These are phyloP conservation scores for Cyclina sinensis DNA, from an alignment of 1,140 invertebrate genomes.

Conservation along the genomic window DNA sequence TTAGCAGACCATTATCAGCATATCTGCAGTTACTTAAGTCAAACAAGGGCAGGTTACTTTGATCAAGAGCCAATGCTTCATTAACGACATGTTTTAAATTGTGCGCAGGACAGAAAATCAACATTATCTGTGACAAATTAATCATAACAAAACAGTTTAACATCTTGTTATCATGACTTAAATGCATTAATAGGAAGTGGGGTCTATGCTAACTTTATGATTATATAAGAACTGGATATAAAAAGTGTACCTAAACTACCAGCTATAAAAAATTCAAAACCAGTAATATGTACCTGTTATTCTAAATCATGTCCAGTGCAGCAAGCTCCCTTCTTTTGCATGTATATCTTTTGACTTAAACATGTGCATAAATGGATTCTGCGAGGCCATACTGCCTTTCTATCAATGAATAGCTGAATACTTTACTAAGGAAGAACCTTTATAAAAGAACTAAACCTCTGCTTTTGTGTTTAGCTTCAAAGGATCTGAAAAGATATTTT, in stretches of 20 bases:
- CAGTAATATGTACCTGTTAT: too few relatives aligned
- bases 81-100: slow-evolving; percentile 14
- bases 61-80: slow-evolving; percentile 42
- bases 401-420: too few relatives aligned
- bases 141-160: slow-evolving; percentile 29
- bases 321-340: too few relatives aligned
- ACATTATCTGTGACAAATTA: slow-evolving; percentile 49
- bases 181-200: slow-evolving; percentile 10
- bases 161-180: slow-evolving; percentile 35
- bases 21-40: slow-evolving; percentile 9
- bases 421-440: too few relatives aligned
- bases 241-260: background rate
- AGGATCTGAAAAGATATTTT: too few relatives aligned
- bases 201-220: background rate
- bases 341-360: too few relatives aligned
- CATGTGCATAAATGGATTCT: too few relatives aligned
- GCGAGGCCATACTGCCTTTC: too few relatives aligned
- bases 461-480: too few relatives aligned
- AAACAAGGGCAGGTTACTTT: slow-evolving; percentile 32
- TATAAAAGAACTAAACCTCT: too few relatives aligned
- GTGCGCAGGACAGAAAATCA: slow-evolving; percentile 6
- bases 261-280: too few relatives aligned
- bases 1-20: background rate
- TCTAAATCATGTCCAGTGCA: too few relatives aligned
- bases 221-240: background rate